Conservation (phyloP, 2,888 invertebrate species). For the Congeria kusceri region DNA sequence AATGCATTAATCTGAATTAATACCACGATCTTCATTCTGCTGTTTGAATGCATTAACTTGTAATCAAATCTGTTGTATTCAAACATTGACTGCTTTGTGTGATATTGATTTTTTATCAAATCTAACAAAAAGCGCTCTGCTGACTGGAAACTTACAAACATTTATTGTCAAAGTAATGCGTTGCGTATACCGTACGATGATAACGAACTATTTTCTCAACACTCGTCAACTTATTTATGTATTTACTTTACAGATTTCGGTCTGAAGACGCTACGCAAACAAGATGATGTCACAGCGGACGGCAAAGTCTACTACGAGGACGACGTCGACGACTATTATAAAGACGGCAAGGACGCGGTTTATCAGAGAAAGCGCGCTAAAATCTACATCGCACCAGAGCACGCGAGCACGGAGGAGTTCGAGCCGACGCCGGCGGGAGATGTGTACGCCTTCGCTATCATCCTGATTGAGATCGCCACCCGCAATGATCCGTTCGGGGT, state of each 20-base stretch:
- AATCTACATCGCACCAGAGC: slow-evolving; percentile 80
- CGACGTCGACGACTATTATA: slow-evolving; percentile 14
- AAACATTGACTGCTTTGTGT: too few relatives aligned
- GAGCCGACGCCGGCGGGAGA: slow-evolving; percentile 65
- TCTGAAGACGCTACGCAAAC: slow-evolving; percentile 61
- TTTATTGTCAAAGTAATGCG: too few relatives aligned
- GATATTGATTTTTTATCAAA: too few relatives aligned
- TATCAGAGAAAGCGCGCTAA: slow-evolving; percentile 56
- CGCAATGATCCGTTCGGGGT: slow-evolving; percentile 80
- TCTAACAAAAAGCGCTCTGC: too few relatives aligned
- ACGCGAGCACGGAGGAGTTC: slow-evolving; percentile 16
- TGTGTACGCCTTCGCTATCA: slow-evolving; percentile 79
- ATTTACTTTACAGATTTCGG: slow-evolving; percentile 76
- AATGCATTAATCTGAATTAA: too few relatives aligned
- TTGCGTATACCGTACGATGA: too few relatives aligned
- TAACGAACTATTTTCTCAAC: too few relatives aligned
- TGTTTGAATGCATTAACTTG: too few relatives aligned
- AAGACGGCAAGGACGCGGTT: slow-evolving; percentile 52
- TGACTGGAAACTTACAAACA: too few relatives aligned
- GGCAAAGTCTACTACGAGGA: neutral
- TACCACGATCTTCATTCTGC: too few relatives aligned
- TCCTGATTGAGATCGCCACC: slow-evolving; percentile 80
- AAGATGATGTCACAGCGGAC: slow-evolving; percentile 45
- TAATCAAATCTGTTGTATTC: too few relatives aligned
- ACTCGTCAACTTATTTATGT: neutral